Conservation (phyloP, 2,113 vertebrate genomes). For the Micromys minutus region DNA sequence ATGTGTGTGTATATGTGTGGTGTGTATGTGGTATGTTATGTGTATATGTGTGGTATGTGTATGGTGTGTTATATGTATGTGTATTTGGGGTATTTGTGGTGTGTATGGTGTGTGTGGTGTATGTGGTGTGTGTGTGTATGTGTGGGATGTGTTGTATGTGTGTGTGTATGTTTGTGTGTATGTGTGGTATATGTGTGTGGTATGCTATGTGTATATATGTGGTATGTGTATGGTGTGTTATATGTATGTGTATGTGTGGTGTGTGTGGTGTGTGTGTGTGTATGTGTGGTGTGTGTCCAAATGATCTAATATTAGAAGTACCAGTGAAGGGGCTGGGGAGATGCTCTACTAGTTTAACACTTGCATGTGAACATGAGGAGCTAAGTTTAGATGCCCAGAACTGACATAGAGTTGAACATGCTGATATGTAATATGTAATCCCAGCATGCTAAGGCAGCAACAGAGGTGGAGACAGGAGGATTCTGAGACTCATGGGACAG, state of each 20-base stretch:
- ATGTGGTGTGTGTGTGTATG: no score
- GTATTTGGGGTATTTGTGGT: no score
- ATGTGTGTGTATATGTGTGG: no score
- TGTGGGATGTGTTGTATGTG: no score
- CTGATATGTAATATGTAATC: not conserved
- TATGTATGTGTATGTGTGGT: not conserved
- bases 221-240: no score
- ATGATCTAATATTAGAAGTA: not conserved
- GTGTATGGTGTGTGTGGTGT: no score
- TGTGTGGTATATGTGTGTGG: no score
- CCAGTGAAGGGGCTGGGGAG: not conserved
- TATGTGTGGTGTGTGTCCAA: not conserved
- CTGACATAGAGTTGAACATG: not conserved
- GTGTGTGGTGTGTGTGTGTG: not conserved
- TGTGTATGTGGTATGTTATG: no score
- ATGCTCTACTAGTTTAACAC: not conserved
- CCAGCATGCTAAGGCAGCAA: not conserved
- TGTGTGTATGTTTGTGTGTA: no score
- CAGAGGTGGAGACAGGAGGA: not conserved
- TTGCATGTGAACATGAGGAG: not conserved
- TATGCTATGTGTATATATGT: no score
- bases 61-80: no score
- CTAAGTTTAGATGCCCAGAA: not conserved
- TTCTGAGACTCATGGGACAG: not conserved
- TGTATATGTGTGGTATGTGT: no score